These are phyloP conservation scores for Gnathonemus longibarbis DNA, from an alignment of 2,113 vertebrate species.

Conservation along the genomic window DNA sequence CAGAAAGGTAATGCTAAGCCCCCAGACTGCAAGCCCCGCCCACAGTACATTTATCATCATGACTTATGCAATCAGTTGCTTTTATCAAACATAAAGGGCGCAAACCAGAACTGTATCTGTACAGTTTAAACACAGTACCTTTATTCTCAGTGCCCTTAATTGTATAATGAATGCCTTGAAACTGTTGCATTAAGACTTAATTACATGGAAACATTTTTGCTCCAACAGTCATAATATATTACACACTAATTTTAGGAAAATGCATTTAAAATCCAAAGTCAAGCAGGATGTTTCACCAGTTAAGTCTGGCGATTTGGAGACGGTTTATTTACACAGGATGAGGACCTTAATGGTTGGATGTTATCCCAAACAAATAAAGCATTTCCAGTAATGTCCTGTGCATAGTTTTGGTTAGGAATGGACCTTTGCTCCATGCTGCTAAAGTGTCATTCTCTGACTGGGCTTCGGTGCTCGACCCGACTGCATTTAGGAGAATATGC, in stretches of 20 bases:
- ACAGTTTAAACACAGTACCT: not conserved
- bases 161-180: not conserved
- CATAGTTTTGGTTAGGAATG: not conserved
- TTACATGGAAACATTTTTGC: not conserved
- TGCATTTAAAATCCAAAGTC: not conserved
- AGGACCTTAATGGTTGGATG: not conserved
- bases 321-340: not conserved
- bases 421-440: not conserved
- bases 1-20: constrained; percentile 76
- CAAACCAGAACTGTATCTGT: not conserved
- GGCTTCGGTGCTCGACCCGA: not conserved
- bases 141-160: not conserved
- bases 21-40: not conserved
- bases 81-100: not conserved
- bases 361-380: not conserved
- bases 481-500: not conserved
- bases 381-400: not conserved
- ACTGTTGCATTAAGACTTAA: not conserved
- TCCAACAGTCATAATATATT: not conserved
- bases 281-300: not conserved
- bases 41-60: not conserved
- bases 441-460: not conserved
- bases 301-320: not conserved
- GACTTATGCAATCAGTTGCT: not conserved
- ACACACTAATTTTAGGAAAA: not conserved